Percentiles rank a stretch among this genome's conserved stretches.
Conservation (phyloP, 2,888 invertebrate species). For the Sepiola atlantica region DNA sequence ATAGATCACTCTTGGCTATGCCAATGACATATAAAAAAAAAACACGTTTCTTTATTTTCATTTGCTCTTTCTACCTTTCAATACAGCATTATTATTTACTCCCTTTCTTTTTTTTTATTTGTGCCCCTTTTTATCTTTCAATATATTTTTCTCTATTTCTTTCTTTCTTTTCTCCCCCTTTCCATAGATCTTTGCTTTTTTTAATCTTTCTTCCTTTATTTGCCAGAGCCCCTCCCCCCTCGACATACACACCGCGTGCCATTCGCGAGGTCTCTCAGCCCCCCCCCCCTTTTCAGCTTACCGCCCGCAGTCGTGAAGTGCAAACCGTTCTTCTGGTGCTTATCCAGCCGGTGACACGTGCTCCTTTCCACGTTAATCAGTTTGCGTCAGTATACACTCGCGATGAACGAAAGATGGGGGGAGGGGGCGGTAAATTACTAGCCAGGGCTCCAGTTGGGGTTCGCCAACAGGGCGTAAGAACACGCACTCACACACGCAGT, state of each 20-base stretch:
- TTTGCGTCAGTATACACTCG: background rate
- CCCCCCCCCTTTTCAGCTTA: too few species aligned
- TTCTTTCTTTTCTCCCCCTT: background rate
- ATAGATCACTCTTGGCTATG: too few species aligned
- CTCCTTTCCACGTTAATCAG: background rate
- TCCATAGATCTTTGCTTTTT: background rate
- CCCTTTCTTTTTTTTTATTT: background rate
- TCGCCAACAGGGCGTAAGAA: background rate
- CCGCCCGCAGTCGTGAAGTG: background rate
- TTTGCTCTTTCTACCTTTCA: background rate
- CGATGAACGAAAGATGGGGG: background rate
- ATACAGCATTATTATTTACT: background rate
- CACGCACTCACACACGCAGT: background rate
- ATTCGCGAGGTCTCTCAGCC: background rate
- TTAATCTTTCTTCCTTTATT: background rate
- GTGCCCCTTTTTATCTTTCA: too few species aligned
- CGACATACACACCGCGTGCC: background rate
- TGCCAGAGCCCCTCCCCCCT: background rate
- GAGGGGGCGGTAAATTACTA: background rate
- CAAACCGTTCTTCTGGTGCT: slow-evolving; percentile 20
- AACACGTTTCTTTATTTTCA: background rate
- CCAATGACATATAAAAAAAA: too few species aligned
- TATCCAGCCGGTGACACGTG: background rate
- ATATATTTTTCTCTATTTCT: too few species aligned
- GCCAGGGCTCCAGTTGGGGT: background rate